These are phyloP conservation scores for Rhagonycha fulva DNA, from an alignment of 2,888 invertebrate species.

Conservation along the genomic window DNA sequence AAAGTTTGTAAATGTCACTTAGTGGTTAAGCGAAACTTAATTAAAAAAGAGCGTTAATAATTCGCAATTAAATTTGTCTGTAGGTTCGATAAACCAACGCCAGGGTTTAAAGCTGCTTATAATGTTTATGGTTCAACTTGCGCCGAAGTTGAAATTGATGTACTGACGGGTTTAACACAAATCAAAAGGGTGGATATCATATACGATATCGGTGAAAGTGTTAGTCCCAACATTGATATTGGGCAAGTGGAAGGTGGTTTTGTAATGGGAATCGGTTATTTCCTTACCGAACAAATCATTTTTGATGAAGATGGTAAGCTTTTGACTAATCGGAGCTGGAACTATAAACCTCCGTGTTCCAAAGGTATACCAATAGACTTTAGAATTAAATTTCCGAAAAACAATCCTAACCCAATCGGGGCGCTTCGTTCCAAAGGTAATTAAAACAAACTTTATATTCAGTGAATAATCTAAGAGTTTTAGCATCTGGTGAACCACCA, in stretches of 20 bases:
- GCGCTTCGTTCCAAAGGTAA: neutral
- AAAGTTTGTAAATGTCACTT: no score
- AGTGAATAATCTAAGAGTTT: neutral
- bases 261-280: neutral
- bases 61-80: neutral
- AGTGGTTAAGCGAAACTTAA: no score
- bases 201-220: neutral
- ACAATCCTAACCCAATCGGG: neutral
- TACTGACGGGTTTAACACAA: constrained; percentile 53
- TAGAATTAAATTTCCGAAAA: neutral
- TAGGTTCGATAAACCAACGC: constrained; percentile 2
- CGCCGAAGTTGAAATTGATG: constrained; percentile 76
- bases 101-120: constrained; percentile 55
- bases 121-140: constrained; percentile 67
- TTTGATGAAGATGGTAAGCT: neutral
- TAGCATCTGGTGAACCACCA: neutral
- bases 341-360: neutral
- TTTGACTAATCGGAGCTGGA: neutral
- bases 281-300: neutral
- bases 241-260: neutral
- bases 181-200: neutral
- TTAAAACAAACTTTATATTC: neutral
- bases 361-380: neutral
- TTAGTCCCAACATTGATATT: neutral
- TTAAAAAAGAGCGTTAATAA: no score